A percentile compares a stretch with the other conserved stretches of the same genome.
Conservation (phyloP, 2,888 invertebrate species). For the Lagria hirta region DNA sequence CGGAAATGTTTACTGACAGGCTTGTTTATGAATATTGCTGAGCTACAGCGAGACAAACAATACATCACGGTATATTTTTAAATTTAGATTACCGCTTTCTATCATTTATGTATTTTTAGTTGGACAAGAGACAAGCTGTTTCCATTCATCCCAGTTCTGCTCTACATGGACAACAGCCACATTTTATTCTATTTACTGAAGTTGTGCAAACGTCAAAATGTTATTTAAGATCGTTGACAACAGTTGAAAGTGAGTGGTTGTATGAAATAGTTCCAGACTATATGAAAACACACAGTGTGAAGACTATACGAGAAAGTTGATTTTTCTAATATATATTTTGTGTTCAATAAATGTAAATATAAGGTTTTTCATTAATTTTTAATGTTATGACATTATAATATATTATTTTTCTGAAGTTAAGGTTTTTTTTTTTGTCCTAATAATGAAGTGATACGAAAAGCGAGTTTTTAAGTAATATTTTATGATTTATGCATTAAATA, state of each 20-base stretch:
- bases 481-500: too few species aligned
- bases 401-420: too few species aligned
- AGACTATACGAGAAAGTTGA: conserved; percentile 29
- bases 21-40: conserved; percentile 84
- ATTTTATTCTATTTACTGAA: conserved; percentile 80
- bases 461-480: too few species aligned
- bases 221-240: conserved; percentile 77
- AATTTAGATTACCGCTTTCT: conserved; percentile 8
- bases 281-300: conserved; percentile 44
- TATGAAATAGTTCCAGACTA: conserved; percentile 61
- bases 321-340: too few species aligned
- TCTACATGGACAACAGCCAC: conserved; percentile 71
- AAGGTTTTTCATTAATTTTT: too few species aligned
- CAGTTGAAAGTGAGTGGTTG: conserved; percentile 81
- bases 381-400: too few species aligned
- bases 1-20: conserved; percentile 81
- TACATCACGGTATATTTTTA: conserved; percentile 62
- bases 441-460: too few species aligned
- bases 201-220: conserved; percentile 81
- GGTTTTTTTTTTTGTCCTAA: too few species aligned
- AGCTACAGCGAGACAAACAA: conserved; percentile 70
- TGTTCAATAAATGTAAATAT: too few species aligned
- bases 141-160: conserved; percentile 83
- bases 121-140: conserved; percentile 67
- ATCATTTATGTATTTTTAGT: conserved; percentile 50